A percentile compares a stretch with the other conserved stretches of the same genome.
phyloP scores from a whole-genome alignment of 2,888 invertebrate species.

The Cataglyphis altisquamis region DNA sequence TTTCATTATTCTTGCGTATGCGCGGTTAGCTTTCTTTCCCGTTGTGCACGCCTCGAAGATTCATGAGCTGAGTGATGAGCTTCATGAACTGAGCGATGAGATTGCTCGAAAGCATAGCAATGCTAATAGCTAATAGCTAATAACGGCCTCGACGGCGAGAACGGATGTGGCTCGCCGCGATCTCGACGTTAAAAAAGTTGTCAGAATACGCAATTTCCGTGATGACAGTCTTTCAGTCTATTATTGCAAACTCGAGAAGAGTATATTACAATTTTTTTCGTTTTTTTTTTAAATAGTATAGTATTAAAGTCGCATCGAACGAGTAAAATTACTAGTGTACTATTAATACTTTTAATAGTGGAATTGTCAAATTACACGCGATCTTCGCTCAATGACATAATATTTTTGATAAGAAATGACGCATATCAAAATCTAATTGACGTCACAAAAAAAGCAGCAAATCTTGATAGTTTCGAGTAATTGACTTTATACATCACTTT shows the following conservation, averaged over 20 bases:
- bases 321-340: neutral
- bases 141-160: neutral
- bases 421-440: neutral
- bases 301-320: neutral
- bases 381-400: neutral
- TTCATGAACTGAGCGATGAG: slow-evolving; percentile 56
- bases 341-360: neutral
- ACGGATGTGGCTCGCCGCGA: slow-evolving; percentile 2
- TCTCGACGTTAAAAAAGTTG: neutral
- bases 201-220: neutral
- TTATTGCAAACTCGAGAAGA: slow-evolving; percentile 2
- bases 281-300: neutral
- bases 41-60: slow-evolving; percentile 34
- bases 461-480: neutral
- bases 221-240: neutral
- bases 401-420: neutral
- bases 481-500: neutral
- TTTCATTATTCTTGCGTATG: slow-evolving; percentile 62
- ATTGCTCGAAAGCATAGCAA: slow-evolving; percentile 42
- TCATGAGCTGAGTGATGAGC: slow-evolving; percentile 53
- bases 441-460: neutral
- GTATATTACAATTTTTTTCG: neutral
- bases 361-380: neutral
- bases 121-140: slow-evolving; percentile 6
- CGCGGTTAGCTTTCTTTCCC: slow-evolving; percentile 58